Base-by-base conservation (phyloP, 2,113 vertebrate species). In the Myiagra hebetior region DNA sequence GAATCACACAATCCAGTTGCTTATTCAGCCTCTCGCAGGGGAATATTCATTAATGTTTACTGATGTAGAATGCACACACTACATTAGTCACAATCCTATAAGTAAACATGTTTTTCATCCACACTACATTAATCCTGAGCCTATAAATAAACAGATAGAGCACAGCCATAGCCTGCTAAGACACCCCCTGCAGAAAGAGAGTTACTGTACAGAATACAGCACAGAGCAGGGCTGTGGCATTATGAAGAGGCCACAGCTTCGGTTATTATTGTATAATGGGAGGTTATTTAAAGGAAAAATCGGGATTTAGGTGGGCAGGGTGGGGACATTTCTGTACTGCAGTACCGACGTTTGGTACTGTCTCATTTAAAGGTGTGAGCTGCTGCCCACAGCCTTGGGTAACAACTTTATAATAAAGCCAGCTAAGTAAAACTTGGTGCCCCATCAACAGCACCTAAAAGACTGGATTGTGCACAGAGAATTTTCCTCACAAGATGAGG, bases 11-110 rank as follows among this genome's bases (percentile, higher is more conserved):
- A 41, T 3, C 14, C 4, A 46, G 41, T 23, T 3, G 6, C 85
- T 94, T 53, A 60, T 33, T 62, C 84, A 87, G 86, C 67, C 56
- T 82, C 93, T 91, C 4, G 0, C 75, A 46, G 93, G 82, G 91
- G 64, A 81, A 93, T 60, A 89, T 62, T 91, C 97, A 97, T 95
- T 96, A 95, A 85, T 78, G 91, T 93, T 96, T 91, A 67, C 90
- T 86, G 94, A 91, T 84, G 95, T 91, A 91, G 95, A 96, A 91
- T 73, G 75, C 67, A 77, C 93, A 95, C 90, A 96, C 85, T 84
- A 92, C 95, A 95, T 97, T 97, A 97, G 94, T 73, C 95, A 94
- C 95, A 85, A 91, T 87, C 91, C 95, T 90, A 84, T 93, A 96
- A 95, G 94, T 82, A 95, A 96, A 97, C 89, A 95, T 46, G 68